Base-by-base conservation (phyloP, 1,140 invertebrate genomes). In the Papilio dardanus region DNA sequence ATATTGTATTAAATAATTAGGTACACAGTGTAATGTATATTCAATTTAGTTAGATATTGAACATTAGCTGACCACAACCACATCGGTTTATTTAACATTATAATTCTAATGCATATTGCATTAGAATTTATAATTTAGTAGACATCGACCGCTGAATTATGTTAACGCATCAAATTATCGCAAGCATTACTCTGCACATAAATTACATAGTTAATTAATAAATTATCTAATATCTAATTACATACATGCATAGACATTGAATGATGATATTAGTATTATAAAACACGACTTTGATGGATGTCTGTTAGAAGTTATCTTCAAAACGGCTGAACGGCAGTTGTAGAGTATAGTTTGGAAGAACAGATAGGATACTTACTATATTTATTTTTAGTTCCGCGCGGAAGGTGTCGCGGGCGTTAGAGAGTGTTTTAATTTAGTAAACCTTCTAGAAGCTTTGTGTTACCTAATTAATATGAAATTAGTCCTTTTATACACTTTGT, bases 61-160 rank as follows among this genome's bases (percentile, higher is more conserved):
- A 10, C 12, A 62, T 62, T 28, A 28, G 1, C 7, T 30, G 30
- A 28, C 24, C 54, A 28, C 54, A 62, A 28, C 2, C 10, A 1
- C 54, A 21, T 19, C 21, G 3, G 54, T 12, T 62, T 62, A 62
- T 62, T 30, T 28, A 62, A 62, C 54, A 28, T 62, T 62, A 62
- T 28, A 24, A 62, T 46, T 46, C 42, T 46, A 19, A 46, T 46
- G 42, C 54, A 62, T 10, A 21, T 14, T 14, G 24, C 7, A 62
- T 62, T 62, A 30, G 21, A 62, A 62, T 62, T 62, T 30, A 30
- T 62, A 62, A 62, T 30, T 12, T 28, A 10, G 12, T 28, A 28
- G 24, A 21, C 12, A 28, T 62, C 54, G 14, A 28, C 54, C 21
- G 24, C 24, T 28, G 21, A 62, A 62, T 62, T 62, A 62, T 28